Evolutionary conservation across 2,797 vertebrate genomes (phyloP).

Genomic region (Allobates femoralis): DNA sequence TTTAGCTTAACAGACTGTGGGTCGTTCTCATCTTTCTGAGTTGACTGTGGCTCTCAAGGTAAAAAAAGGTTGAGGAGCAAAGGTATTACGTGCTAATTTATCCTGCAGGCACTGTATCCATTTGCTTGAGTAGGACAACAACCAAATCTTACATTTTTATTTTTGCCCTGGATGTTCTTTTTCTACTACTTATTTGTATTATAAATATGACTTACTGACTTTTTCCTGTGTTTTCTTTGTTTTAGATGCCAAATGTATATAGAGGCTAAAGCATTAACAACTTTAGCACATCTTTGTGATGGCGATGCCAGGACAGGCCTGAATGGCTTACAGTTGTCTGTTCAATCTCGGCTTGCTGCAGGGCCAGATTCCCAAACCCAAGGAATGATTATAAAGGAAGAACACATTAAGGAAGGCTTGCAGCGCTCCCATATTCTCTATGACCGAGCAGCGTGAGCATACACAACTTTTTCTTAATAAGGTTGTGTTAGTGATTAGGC

Average conservation of each 20-base stretch:
- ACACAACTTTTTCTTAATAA: conserved; percentile 45
- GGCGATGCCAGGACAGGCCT: conserved; percentile 91
- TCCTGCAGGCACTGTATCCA: background rate
- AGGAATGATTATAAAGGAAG: conserved; percentile 83
- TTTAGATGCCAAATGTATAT: conserved; percentile 82
- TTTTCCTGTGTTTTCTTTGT: conserved; percentile 52
- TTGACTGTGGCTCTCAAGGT: too few species aligned
- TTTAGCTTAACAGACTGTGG: too few species aligned
- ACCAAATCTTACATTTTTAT: too few species aligned
- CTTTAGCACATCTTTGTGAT: conserved; percentile 90
- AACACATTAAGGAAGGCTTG: conserved; percentile 91
- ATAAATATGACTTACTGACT: background rate
- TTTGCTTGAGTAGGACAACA: background rate
- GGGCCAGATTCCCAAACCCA: conserved; percentile 64
- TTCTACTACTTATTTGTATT: background rate
- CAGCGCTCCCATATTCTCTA: conserved; percentile 96
- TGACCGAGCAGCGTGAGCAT: conserved; percentile 90
- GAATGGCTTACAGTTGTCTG: conserved; percentile 92
- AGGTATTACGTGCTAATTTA: background rate
- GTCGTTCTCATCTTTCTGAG: too few species aligned
- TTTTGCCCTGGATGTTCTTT: background rate
- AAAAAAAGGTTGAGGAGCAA: background rate
- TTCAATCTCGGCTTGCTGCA: conserved; percentile 83
- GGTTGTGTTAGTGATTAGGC: conserved; percentile 29
- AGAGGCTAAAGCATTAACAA: conserved; percentile 90